Evolutionary conservation across 1,140 invertebrate genomes (phyloP), one percentile per base, ranked within the genome.

Genomic region (Mycetomoellerius zeteki): DNA sequence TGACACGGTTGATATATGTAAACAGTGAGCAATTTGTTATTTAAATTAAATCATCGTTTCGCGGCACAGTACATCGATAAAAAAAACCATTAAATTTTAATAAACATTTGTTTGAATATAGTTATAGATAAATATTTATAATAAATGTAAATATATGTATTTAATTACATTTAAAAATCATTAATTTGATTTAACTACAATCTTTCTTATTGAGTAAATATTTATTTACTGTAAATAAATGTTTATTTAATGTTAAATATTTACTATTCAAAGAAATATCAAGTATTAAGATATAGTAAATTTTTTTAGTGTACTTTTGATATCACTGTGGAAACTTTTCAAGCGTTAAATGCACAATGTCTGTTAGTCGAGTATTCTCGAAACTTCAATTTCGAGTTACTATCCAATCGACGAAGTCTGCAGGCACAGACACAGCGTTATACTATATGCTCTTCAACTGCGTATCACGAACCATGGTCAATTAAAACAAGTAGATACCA

Each of bases 401-500:
- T 47, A 60, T 47, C 80, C 54, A 30, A 82, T 72, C 52, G 52
- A 72, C 24, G 5, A 72, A 82, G 65, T 58, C 65, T n/a, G n/a
- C n/a, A n/a, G 24, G 47, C 50, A 47, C 37, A 54, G n/a, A 54
- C 37, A 64, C 52, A n/a, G 43, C 37, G 43, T 16, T 47, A 67
- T 33, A 54, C 47, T 54, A 52, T 67, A 33, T n/a, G 54, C 52
- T 82, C 24, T 72, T 82, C 58, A 72, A 82, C 33, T 14, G 24
- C 67, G 80, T 60, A 84, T 84, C 69, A 75, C 80, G 54, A 60
- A 84, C 64, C 43, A 75, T 56, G 24, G 54, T 62, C 80, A 62
- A 84, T 84, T 75, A 75, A 75, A 84, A 84, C 80, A 75, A 84
- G 37, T 75, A 75, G 69, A 84, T 75, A 47, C 37, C 54, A 60